Base-by-base conservation (phyloP, 2,888 invertebrate genomes). In the Aporophyla nigra region DNA sequence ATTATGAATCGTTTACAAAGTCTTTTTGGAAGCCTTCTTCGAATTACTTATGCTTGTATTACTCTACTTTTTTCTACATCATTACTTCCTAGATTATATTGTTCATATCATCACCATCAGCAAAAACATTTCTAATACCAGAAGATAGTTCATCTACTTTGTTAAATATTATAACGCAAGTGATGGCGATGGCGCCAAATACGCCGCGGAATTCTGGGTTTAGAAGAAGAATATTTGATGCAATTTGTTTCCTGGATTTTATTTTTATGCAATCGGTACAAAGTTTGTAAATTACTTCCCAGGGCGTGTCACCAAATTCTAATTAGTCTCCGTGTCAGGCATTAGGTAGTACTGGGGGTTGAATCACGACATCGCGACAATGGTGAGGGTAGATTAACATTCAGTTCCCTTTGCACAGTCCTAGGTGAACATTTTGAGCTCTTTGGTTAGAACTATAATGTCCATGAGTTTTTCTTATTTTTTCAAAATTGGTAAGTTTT, bases 281-380 rank as follows among this genome's bases (percentile, higher is more conserved):
- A 91, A 93, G 89, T 93, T 92, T 72, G 84, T 83, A 94, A 94
- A 93, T 94, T 89, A 91, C 87, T 91, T 91, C 85, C 90, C 87
- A 80, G 91, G 94, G 93, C 95, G 95, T 96, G 96, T 95, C 95
- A 93, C 94, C 94, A 93, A 94, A 95, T 96, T 96, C 93, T 96
- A 96, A 96, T 96, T 96, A 96, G 94, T 92, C 90, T 82, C 92
- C 93, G 96, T 96, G 95, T 93, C 96, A 94, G 96, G 96, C 90
- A 92, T 94, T 91, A 94, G 93, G 93, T 93, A 94, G 96, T 84
- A 96, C 96, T 91, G 92, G 86, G 86, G 82, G 65, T 80, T 89
- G 88, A 89, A 92, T 91, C 92, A 92, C 91, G 93, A 90, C 78
- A 79, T 85, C 82, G 88, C 88, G 89, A 89, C 86, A 90, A 88